These are phyloP conservation scores for Cryptotermes secundus DNA, from an alignment of 1,140 invertebrate species.

Conservation along the genomic window DNA sequence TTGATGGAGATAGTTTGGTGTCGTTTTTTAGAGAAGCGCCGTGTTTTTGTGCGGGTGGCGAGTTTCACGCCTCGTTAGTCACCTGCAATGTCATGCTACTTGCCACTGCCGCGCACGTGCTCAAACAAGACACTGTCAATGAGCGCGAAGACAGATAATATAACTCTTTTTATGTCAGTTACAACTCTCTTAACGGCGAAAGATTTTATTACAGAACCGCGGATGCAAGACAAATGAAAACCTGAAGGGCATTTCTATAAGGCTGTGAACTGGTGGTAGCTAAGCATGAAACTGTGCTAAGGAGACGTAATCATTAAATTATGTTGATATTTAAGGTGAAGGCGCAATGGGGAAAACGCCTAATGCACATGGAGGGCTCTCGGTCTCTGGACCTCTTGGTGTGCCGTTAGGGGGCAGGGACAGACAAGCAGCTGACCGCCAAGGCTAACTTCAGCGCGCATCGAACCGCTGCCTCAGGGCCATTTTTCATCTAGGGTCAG, in stretches of 20 bases:
- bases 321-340: background rate
- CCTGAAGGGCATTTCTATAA: background rate
- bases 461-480: background rate
- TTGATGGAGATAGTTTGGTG: too few species aligned
- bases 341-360: background rate
- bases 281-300: background rate
- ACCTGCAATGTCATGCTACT: background rate
- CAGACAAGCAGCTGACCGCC: background rate
- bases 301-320: background rate
- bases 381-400: background rate
- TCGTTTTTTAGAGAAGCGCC: too few species aligned
- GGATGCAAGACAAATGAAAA: background rate
- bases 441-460: background rate
- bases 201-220: background rate
- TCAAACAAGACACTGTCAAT: background rate
- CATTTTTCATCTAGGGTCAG: background rate
- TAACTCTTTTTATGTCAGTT: background rate
- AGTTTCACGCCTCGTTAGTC: background rate
- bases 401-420: constrained; percentile 1
- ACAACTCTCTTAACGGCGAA: background rate
- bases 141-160: background rate
- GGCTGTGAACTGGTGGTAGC: background rate
- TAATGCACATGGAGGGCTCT: background rate
- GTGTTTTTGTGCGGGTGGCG: background rate
- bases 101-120: background rate